Percentiles rank a stretch among this genome's conserved stretches.
phyloP scores from a whole-genome alignment of 2,113 vertebrate species.

The Myxocyprinus asiaticus region DNA sequence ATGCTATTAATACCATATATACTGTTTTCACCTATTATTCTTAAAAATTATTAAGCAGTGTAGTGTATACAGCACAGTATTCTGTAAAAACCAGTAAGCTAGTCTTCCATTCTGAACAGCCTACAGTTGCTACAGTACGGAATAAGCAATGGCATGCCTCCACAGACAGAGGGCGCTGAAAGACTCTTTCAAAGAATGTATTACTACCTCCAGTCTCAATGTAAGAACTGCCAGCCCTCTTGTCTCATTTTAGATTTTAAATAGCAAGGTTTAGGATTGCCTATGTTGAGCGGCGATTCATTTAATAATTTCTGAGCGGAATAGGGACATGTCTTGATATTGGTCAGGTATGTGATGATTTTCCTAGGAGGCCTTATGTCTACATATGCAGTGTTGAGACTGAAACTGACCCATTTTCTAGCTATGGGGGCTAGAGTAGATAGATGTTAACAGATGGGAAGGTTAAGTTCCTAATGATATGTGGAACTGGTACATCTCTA shows the following conservation, averaged over 20 bases:
- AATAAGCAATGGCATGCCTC: background rate
- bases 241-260: background rate
- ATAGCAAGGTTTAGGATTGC: background rate
- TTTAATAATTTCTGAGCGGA: background rate
- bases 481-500: background rate
- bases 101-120: background rate
- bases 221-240: background rate
- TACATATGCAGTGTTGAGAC: background rate
- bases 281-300: background rate
- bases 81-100: too few relatives aligned
- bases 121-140: background rate
- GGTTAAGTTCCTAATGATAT: background rate
- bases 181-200: background rate
- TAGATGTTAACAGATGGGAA: constrained; percentile 1
- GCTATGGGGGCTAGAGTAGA: background rate
- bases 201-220: background rate
- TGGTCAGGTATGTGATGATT: background rate
- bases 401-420: background rate
- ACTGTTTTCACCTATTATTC: too few relatives aligned
- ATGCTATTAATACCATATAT: too few relatives aligned
- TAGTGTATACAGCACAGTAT: too few relatives aligned
- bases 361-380: too few relatives aligned
- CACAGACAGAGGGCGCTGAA: background rate
- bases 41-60: too few relatives aligned
- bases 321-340: background rate